Evolutionary conservation across 2,888 invertebrate genomes (phyloP).

Genomic region (Drosophila vallismaia): DNA sequence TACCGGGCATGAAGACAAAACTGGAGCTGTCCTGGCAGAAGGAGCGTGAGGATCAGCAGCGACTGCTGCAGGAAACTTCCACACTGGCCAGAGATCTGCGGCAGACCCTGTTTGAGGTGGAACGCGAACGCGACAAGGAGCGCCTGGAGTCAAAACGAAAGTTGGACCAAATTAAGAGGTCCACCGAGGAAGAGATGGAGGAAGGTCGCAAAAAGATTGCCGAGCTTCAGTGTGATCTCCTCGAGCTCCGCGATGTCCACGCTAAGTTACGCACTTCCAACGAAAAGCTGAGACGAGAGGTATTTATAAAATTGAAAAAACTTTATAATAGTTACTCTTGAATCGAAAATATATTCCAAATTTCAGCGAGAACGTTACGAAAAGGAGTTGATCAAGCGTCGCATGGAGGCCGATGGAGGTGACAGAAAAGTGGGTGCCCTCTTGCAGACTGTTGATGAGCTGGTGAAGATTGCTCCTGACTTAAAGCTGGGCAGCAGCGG

Average conservation of each 20-base stretch:
- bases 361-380: conserved; percentile 90
- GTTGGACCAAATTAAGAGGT: conserved; percentile 92
- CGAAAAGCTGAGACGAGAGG: conserved; percentile 93
- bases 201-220: conserved; percentile 93
- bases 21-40: conserved; percentile 97
- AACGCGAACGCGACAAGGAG: conserved; percentile 95
- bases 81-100: conserved; percentile 94
- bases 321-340: too few species aligned
- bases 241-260: conserved; percentile 95
- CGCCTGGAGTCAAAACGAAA: conserved; percentile 93
- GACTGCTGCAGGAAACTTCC: conserved; percentile 95
- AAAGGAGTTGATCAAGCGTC: conserved; percentile 89
- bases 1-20: conserved; percentile 93
- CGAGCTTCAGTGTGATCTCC: conserved; percentile 93
- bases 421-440: conserved; percentile 89
- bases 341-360: too few species aligned
- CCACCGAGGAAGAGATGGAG: conserved; percentile 94
- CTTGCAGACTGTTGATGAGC: conserved; percentile 91
- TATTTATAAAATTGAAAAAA: conserved; percentile 17
- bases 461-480: conserved; percentile 91
- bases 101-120: conserved; percentile 94
- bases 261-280: conserved; percentile 95
- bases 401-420: conserved; percentile 88
- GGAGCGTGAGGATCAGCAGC: conserved; percentile 95
- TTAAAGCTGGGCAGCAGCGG: conserved; percentile 84